phyloP scores from a whole-genome alignment of 2,113 vertebrate species.

The Zeus faber region DNA sequence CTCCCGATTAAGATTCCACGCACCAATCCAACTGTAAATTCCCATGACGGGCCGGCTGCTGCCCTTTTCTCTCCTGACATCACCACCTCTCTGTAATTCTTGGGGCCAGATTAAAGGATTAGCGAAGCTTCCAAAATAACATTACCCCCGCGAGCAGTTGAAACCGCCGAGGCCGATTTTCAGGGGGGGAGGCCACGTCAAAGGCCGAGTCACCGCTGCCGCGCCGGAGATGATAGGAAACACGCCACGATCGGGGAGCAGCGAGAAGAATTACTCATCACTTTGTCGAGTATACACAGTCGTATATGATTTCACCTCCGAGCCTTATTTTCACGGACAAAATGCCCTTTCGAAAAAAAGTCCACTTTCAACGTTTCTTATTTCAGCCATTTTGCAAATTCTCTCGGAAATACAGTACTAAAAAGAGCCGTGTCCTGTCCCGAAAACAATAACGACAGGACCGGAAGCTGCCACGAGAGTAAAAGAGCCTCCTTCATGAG shows the following conservation, averaged over 20 bases:
- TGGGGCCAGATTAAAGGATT: conserved; percentile 72
- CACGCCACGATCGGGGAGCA: not conserved
- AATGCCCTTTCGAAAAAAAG: too few relatives aligned
- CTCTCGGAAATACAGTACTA: too few relatives aligned
- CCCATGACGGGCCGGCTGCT: conserved; percentile 65
- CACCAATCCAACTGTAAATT: conserved; percentile 76
- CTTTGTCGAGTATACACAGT: too few relatives aligned
- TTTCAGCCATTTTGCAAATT: too few relatives aligned
- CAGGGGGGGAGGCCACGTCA: not conserved
- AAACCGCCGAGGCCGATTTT: conserved; percentile 28
- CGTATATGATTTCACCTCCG: too few relatives aligned
- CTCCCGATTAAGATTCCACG: conserved; percentile 73
- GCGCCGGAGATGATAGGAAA: not conserved
- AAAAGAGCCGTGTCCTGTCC: too few relatives aligned
- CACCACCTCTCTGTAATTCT: conserved; percentile 68
- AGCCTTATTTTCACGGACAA: too few relatives aligned
- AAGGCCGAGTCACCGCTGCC: not conserved
- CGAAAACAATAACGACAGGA: too few relatives aligned
- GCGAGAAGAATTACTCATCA: too few relatives aligned
- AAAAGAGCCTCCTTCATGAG: too few relatives aligned
- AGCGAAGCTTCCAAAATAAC: conserved; percentile 60
- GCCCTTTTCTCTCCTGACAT: conserved; percentile 73
- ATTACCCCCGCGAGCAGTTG: conserved; percentile 5
- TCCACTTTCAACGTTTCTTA: too few relatives aligned
- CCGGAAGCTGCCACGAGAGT: too few relatives aligned